Base-by-base conservation (phyloP, 2,113 vertebrate genomes). In the Sciurus niger region DNA sequence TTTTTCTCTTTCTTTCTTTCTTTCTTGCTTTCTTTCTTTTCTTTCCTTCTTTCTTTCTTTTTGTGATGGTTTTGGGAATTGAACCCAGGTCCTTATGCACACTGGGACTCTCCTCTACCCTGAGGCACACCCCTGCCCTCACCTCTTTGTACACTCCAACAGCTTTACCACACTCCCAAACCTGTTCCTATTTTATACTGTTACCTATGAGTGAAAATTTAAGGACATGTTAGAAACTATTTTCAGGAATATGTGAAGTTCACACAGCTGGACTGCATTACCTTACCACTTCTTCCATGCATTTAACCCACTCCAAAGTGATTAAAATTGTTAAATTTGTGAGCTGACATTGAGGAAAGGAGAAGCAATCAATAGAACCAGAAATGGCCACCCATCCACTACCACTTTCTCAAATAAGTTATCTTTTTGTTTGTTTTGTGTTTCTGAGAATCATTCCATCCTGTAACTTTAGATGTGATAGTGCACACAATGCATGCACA, bases 111-210 rank as follows among this genome's bases (percentile, higher is more conserved):
- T 40, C 40, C 60, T 10, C 1, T 22, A 60, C 24, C 6, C 60
- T 28, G 60, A 63, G 24, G 22, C 60, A 63, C 60, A 63, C 11
- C 9, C 24, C 60, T 24, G 8, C 60, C 60, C 24, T 63, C 7
- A n/a, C 34, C 2, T 30, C 9, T 32, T 79, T 34, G 1, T 65
- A 22, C 1, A 58, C 1, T 32, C 8, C 30, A 67, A 82, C 46
- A 60, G 9, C 30, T 1, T 37, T 40, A 34, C 6, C 8, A 12
- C 30, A 24, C 0, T n/a, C 14, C 1, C 12, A 74, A 25, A 7
- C 8, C 5, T 73, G 65, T 55, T 48, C 11, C n/a, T n/a, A 37
- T 46, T 60, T 63, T 63, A 55, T 40, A 43, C 17, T 48, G 22
- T 40, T 48, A 37, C 5, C 2, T 55, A 10, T 72, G 46, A 10